Conservation (phyloP, 2,888 invertebrate species). For the Minunthozetes semirufus region DNA sequence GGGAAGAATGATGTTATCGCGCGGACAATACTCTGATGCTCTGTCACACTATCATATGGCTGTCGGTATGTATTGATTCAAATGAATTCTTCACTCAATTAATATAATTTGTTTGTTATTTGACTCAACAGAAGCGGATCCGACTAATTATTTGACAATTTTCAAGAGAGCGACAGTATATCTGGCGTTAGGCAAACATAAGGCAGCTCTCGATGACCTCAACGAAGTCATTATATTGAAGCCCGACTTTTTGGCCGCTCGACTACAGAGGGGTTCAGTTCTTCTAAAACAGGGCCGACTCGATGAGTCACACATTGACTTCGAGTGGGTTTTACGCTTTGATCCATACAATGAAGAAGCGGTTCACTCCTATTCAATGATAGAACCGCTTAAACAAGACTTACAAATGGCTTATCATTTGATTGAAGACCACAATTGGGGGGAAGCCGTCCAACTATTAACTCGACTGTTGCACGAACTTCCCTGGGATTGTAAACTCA, state of each 20-base stretch:
- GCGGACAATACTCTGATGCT: conserved; percentile 90
- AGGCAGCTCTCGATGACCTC: conserved; percentile 88
- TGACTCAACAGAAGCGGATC: conserved; percentile 74
- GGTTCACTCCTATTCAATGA: conserved; percentile 59
- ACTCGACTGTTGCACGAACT: conserved; percentile 58
- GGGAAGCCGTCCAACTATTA: conserved; percentile 61
- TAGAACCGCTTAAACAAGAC: conserved; percentile 59
- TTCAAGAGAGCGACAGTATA: conserved; percentile 94
- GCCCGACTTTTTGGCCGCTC: conserved; percentile 78
- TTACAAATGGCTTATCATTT: conserved; percentile 60
- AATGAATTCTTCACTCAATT: neutral
- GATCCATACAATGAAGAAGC: conserved; percentile 76
- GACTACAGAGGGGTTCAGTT: conserved; percentile 74
- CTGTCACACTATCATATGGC: conserved; percentile 96
- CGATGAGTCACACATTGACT: conserved; percentile 72
- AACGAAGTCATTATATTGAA: conserved; percentile 85
- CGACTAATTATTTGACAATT: conserved; percentile 87
- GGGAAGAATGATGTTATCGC: conserved; percentile 82
- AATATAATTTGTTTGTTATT: conserved; percentile 26
- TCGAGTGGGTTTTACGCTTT: conserved; percentile 62
- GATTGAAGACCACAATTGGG: conserved; percentile 56
- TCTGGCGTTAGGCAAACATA: conserved; percentile 88
- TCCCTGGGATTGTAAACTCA: conserved; percentile 77
- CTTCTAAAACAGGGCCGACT: conserved; percentile 78
- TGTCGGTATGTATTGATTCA: conserved; percentile 55